Evolutionary conservation across 1,140 invertebrate species (phyloP), one percentile per base, ranked within the genome.

Genomic region (Anastrepha obliqua): DNA sequence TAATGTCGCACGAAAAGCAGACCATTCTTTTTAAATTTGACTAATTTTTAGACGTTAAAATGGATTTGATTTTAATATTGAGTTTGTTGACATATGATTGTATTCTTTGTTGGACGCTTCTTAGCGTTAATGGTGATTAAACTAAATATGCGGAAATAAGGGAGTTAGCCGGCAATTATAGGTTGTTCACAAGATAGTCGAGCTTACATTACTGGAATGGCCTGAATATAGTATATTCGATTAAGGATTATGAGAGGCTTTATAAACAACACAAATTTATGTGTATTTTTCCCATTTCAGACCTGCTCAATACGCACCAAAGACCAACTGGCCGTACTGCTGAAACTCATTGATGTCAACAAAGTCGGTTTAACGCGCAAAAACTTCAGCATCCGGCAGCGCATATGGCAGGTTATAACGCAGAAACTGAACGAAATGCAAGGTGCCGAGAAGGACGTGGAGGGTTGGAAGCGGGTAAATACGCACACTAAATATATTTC

Each of bases 391-490:
- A 64, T 67, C 6, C 64, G 86, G 60, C 86, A 87, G 13, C 42
- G 64, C 1, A 67, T 87, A 17, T 87, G 86, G 86, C 58, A 70
- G 47, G 86, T 55, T 17, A 87, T 87, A 55, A 64, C 86, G 47
- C 47, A 87, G 42, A 87, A 65, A 9, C 51, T 87, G 13, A 87
- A 87, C 11, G 64, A 70, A 62, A 67, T 87, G 86, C 64, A 60
- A 44, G 86, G 86, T 44, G 62, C 86, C 1, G 86, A 87, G 29
- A 87, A 87, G 6, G 65, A 55, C 13, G 60, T 70, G n/a, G 86
- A 87, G 39, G 86, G 86, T 51, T 87, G 86, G 86, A 87, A 87
- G 64, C 59, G 65, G 47, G 86, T 87, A 39, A 87, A 13, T 29
- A 44, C 5, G 9, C 29, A 44, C 5, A 4, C 2, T n/a, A 55